Evolutionary conservation across 2,797 vertebrate species (phyloP).

Genomic region (Sandelia bainsii): DNA sequence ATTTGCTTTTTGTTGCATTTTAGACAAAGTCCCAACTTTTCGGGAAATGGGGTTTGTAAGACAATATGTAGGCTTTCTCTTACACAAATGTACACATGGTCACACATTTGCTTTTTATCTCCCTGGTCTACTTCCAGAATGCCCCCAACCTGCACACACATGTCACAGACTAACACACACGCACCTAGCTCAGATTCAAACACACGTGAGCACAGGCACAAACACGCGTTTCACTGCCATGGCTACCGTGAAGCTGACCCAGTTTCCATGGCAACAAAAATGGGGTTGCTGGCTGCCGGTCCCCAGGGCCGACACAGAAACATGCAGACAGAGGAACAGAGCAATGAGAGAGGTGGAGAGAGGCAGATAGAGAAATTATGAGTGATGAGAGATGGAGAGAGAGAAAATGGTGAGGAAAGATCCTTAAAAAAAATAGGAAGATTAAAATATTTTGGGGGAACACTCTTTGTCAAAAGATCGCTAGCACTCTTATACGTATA

Average conservation of each 20-base stretch:
- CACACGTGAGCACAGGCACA: slow-evolving; percentile 10
- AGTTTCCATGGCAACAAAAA: slow-evolving; percentile 81
- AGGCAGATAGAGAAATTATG: slow-evolving; percentile 18
- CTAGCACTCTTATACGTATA: too few relatives aligned
- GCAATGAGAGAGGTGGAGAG: slow-evolving; percentile 4
- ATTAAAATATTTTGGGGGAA: too few relatives aligned
- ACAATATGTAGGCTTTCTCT: background rate
- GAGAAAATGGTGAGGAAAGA: background rate
- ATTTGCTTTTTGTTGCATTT: too few relatives aligned
- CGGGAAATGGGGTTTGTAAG: background rate
- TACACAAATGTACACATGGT: slow-evolving; percentile 3
- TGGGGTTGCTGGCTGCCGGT: slow-evolving; percentile 59
- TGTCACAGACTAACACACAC: slow-evolving; percentile 9
- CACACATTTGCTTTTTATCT: slow-evolving; percentile 35
- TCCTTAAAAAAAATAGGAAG: background rate
- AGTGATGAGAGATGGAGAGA: slow-evolving; percentile 1
- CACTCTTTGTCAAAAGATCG: too few relatives aligned
- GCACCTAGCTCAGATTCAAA: slow-evolving; percentile 34
- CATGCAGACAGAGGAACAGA: background rate
- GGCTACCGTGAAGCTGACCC: slow-evolving; percentile 73
- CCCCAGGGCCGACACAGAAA: slow-evolving; percentile 37
- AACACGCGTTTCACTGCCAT: slow-evolving; percentile 59
- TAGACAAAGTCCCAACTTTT: too few relatives aligned
- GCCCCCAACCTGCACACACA: slow-evolving; percentile 37
- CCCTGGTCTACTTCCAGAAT: slow-evolving; percentile 28